Conservation (phyloP, 2,113 vertebrate genomes). For the Pachycephala philippinensis region DNA sequence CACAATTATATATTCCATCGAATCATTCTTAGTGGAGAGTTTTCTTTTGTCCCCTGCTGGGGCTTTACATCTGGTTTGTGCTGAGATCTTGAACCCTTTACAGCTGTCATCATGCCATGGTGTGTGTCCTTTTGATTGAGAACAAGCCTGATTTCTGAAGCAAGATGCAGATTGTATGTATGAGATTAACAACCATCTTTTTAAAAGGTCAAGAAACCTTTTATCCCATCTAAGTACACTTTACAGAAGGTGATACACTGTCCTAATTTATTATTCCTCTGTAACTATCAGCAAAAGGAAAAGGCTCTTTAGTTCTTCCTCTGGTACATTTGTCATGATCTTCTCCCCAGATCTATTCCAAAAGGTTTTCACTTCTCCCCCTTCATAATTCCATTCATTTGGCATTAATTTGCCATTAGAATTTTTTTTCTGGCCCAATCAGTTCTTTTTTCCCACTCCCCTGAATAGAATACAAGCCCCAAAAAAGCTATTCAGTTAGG, state of each 20-base stretch:
- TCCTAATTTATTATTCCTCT: not conserved
- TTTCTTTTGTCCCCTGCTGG: not conserved
- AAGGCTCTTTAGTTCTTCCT: not conserved
- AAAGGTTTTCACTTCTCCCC: not conserved
- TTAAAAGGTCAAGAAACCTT: not conserved
- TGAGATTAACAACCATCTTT: not conserved
- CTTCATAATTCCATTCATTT: not conserved
- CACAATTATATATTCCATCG: not conserved
- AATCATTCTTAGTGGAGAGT: not conserved
- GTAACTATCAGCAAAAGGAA: not conserved
- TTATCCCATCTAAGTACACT: not conserved
- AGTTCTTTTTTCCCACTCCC: not conserved
- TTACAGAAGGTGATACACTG: not conserved
- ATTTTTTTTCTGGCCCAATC: not conserved
- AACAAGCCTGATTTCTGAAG: not conserved
- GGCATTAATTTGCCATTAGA: not conserved
- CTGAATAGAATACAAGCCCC: not conserved
- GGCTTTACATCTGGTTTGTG: not conserved
- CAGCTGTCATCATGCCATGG: not conserved
- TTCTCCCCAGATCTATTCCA: not conserved
- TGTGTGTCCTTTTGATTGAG: not conserved
- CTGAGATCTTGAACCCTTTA: not conserved
- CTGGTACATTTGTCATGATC: not conserved
- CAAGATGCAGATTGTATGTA: not conserved
- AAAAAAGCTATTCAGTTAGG: not conserved